A percentile compares a stretch with the other conserved stretches of the same genome.
phyloP scores from a whole-genome alignment of 2,797 vertebrate species.

The Myotis findleyi region DNA sequence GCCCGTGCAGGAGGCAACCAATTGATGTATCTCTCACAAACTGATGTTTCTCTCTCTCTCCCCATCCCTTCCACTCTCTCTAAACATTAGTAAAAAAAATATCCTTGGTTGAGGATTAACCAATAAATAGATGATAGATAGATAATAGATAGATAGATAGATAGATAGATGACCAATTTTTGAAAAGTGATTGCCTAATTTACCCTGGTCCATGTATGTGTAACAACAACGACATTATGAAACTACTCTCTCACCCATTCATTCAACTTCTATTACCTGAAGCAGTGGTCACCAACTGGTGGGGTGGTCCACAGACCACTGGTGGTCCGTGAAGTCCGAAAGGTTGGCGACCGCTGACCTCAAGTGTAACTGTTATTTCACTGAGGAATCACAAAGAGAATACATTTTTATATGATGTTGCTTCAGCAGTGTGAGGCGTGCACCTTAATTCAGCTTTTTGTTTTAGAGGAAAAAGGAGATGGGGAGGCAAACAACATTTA shows the following conservation, averaged over 20 bases:
- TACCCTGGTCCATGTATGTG: neutral
- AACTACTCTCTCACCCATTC: neutral
- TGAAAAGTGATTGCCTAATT: neutral
- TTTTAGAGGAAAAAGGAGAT: neutral
- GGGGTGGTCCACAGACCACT: no score
- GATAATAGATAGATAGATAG: neutral
- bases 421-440: neutral
- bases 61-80: no score
- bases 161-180: neutral
- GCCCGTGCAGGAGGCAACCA: no score
- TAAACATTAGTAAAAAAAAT: no score
- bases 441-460: neutral
- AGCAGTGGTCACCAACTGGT: fast-evolving
- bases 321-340: no score
- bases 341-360: neutral
- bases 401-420: neutral
- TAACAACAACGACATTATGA: neutral
- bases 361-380: slow-evolving; percentile 1
- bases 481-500: neutral
- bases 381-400: neutral
- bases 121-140: no score
- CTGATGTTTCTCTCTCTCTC: no score
- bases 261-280: neutral
- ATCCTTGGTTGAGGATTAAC: no score
- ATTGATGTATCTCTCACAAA: no score